Evolutionary conservation across 2,888 invertebrate genomes (phyloP).

Genomic region (Clistopyga incitator): DNA sequence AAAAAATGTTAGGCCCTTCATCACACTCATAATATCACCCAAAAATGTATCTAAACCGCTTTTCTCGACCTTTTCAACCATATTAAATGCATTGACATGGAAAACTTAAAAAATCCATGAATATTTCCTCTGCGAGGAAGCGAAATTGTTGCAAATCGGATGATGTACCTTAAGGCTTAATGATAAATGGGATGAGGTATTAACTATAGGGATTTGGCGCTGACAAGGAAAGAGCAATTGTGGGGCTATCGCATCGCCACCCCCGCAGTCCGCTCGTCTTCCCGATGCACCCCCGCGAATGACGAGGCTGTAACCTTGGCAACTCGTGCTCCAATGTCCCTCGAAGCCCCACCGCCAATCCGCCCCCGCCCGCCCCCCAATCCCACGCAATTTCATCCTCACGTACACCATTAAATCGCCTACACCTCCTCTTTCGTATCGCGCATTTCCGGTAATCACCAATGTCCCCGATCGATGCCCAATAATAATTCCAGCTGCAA

Average conservation of each 20-base stretch:
- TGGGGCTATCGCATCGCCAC: not conserved
- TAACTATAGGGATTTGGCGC: not conserved
- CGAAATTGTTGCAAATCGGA: not conserved
- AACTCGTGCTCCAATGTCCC: conserved; percentile 72
- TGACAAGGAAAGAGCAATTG: conserved; percentile 8
- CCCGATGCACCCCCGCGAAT: conserved; percentile 66
- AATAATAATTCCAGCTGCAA: not conserved
- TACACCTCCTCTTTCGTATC: conserved; percentile 17
- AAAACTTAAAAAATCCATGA: no score
- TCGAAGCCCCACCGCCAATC: conserved; percentile 47
- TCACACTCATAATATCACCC: no score
- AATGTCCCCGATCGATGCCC: not conserved
- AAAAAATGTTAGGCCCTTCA: no score
- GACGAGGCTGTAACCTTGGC: conserved; percentile 81
- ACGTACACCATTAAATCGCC: conserved; percentile 31
- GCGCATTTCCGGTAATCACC: conserved; percentile 46
- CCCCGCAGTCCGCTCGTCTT: conserved; percentile 11
- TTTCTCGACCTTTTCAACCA: no score
- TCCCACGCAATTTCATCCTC: conserved; percentile 59
- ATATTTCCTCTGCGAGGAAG: no score
- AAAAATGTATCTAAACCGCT: no score
- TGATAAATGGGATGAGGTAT: conserved; percentile 3
- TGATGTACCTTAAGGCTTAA: not conserved
- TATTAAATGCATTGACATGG: no score
- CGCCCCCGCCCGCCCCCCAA: conserved; percentile 47